phyloP scores from a whole-genome alignment of 35 echinoderm and acorn worm species.

The Heliocidaris tuberculata region DNA sequence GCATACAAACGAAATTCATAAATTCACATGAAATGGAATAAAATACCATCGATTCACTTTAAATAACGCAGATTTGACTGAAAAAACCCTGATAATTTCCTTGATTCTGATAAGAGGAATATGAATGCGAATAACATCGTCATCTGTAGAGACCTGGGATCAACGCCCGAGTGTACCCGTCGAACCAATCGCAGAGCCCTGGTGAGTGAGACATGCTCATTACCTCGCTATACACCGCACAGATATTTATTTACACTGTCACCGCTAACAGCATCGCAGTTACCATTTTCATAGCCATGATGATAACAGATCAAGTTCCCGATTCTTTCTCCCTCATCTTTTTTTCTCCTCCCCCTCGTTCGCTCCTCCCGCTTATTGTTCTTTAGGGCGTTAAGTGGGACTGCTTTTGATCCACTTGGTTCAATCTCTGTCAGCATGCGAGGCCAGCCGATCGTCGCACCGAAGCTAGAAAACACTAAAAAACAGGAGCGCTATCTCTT shows the following conservation, averaged over 20 bases:
- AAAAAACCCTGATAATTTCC: no score
- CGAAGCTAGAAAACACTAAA: not conserved
- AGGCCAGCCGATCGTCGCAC: not conserved
- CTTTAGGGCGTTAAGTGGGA: not conserved
- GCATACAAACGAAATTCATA: no score
- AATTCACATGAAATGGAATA: no score
- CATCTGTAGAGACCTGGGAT: not conserved
- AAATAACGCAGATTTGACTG: no score
- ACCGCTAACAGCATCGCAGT: constrained; percentile 37
- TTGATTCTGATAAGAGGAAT: no score
- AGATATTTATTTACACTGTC: constrained; percentile 38
- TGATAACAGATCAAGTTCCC: constrained; percentile 33
- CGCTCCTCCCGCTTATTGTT: constrained; percentile 15
- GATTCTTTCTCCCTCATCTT: not conserved
- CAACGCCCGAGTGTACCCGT: constrained; percentile 11
- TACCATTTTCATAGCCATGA: constrained; percentile 41
- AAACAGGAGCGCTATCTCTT: not conserved
- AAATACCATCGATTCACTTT: no score
- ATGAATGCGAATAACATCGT: no score
- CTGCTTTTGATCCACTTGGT: constrained; percentile 2
- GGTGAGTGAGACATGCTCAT: constrained; percentile 6
- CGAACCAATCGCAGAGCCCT: not conserved
- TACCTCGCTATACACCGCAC: constrained; percentile 27
- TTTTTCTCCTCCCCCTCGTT: not conserved
- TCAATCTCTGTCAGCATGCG: constrained; percentile 39